phyloP scores from a whole-genome alignment of 1,140 invertebrate species.

The Monomorium pharaonis region DNA sequence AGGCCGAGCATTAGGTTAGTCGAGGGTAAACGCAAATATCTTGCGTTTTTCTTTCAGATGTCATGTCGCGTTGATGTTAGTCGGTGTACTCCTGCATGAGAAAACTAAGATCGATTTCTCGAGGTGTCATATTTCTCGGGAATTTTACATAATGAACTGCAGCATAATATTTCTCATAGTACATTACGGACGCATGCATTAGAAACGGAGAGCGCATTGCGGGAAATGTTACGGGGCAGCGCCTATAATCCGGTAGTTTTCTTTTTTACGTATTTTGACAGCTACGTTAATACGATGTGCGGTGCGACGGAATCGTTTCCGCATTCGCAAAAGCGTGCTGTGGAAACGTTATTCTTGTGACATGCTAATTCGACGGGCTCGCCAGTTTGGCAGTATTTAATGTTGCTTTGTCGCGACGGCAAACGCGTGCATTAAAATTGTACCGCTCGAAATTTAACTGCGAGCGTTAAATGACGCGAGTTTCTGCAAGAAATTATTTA shows the following conservation, averaged over 20 bases:
- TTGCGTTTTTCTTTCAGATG: conserved; percentile 38
- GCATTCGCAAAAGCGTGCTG: conserved; percentile 25
- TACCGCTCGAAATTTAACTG: conserved; percentile 31
- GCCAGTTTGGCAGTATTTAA: conserved; percentile 46
- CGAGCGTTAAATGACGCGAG: conserved; percentile 42
- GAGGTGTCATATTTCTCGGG: conserved; percentile 34
- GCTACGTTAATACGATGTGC: conserved; percentile 26
- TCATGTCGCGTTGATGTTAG: conserved; percentile 21
- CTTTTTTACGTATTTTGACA: background rate
- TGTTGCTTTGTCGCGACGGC: conserved; percentile 42
- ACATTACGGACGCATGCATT: background rate
- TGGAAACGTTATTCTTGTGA: conserved; percentile 8
- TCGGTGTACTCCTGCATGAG: background rate
- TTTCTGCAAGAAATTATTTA: conserved; percentile 46
- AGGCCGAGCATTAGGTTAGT: conserved; percentile 20
- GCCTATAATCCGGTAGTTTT: background rate
- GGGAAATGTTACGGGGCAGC: background rate
- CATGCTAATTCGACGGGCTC: conserved; percentile 46
- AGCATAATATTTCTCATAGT: background rate
- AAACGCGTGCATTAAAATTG: conserved; percentile 32
- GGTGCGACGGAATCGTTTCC: conserved; percentile 24
- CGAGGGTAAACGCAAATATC: conserved; percentile 44
- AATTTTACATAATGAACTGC: conserved; percentile 23
- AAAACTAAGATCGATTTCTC: conserved; percentile 43
- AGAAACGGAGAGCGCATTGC: background rate